Conservation (phyloP, 2,113 vertebrate species). For the Falcunculus frontatus region DNA sequence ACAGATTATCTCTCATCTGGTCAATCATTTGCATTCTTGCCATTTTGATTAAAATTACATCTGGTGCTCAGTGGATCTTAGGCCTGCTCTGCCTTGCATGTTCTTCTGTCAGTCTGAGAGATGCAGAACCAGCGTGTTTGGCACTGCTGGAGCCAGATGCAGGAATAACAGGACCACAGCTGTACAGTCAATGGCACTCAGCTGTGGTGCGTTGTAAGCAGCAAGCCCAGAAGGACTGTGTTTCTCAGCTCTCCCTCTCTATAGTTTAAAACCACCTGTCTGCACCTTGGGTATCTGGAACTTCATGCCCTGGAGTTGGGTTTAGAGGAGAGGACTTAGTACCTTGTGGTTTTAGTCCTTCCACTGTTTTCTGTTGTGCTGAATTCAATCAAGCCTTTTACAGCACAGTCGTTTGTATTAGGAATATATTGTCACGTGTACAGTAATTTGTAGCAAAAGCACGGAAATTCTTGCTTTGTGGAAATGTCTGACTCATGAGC, state of each 20-base stretch:
- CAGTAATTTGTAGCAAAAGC: background rate
- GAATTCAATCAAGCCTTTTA: background rate
- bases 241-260: background rate
- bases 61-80: background rate
- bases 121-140: background rate
- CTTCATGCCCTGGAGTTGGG: background rate
- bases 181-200: background rate
- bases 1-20: background rate
- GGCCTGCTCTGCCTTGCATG: background rate
- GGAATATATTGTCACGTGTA: accelerated
- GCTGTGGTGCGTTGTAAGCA: background rate
- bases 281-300: background rate
- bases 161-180: background rate
- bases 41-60: background rate
- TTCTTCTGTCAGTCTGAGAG: background rate
- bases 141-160: background rate
- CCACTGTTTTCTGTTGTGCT: background rate
- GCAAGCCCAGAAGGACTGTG: background rate
- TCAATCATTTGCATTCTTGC: background rate
- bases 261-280: background rate
- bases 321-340: background rate
- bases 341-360: background rate
- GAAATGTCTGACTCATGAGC: background rate
- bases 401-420: background rate
- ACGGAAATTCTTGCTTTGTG: background rate